Evolutionary conservation across 2,113 vertebrate genomes (phyloP).

Genomic region (Serinus canaria): DNA sequence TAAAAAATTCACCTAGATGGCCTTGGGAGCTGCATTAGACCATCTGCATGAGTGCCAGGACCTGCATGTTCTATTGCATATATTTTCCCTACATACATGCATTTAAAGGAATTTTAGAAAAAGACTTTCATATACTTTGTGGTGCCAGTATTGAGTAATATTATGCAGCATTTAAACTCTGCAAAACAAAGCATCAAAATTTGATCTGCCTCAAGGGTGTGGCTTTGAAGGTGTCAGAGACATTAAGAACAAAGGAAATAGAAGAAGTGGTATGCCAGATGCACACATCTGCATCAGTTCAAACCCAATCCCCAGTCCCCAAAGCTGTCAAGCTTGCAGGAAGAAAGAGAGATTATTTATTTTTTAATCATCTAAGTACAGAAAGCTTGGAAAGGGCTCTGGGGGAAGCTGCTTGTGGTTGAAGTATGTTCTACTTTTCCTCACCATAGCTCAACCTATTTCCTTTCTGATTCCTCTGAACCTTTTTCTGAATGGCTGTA

Average conservation of each 20-base stretch:
- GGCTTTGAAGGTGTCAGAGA: slow-evolving; percentile 28
- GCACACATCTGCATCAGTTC: slow-evolving; percentile 6
- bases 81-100: background rate
- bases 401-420: background rate
- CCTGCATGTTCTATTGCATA: background rate
- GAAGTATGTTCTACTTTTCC: background rate
- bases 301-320: background rate
- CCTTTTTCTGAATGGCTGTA: background rate
- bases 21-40: background rate
- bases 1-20: background rate
- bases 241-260: slow-evolving; percentile 6
- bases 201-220: background rate
- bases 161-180: background rate
- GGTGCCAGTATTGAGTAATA: background rate
- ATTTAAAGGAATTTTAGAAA: background rate
- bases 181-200: background rate
- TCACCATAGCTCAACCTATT: background rate
- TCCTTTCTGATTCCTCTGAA: background rate
- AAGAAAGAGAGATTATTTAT: background rate
- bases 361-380: background rate
- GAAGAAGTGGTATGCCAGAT: background rate
- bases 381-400: background rate
- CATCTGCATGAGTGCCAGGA: background rate
- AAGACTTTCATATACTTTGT: background rate
- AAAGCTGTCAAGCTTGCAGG: slow-evolving; percentile 15